phyloP scores from a whole-genome alignment of 1,140 invertebrate genomes.

The Apis cerana region DNA sequence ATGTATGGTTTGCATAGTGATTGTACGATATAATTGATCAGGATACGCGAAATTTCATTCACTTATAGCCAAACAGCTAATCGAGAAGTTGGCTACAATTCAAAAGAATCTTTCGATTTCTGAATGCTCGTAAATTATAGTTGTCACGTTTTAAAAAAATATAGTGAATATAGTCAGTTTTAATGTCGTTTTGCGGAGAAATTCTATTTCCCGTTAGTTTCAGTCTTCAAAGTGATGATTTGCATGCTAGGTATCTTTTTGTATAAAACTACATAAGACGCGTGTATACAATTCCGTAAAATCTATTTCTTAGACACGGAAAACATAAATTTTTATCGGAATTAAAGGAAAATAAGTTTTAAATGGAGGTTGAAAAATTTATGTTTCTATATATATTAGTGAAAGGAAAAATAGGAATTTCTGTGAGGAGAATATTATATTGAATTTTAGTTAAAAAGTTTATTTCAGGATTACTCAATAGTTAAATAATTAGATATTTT shows the following conservation, averaged over 20 bases:
- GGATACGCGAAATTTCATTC: slow-evolving; percentile 38
- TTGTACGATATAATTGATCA: neutral
- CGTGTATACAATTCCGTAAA: no score
- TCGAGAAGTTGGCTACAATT: slow-evolving; percentile 14
- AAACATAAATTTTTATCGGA: neutral
- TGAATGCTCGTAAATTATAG: neutral
- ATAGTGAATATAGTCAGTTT: neutral
- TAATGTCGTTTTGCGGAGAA: neutral
- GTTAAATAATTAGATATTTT: no score
- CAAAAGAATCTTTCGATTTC: slow-evolving; percentile 4
- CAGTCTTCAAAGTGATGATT: neutral
- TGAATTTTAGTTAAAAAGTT: neutral
- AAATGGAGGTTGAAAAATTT: neutral
- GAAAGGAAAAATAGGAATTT: neutral
- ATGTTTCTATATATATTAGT: neutral
- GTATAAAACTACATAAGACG: no score
- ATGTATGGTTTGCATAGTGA: slow-evolving; percentile 1
- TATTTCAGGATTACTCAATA: no score
- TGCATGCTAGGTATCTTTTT: neutral
- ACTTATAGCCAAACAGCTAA: slow-evolving; percentile 48
- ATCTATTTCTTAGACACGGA: neutral
- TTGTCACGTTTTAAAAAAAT: neutral
- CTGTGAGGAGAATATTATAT: neutral
- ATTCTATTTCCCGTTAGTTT: neutral
- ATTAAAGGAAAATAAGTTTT: neutral